A percentile compares a stretch with the other conserved stretches of the same genome.
phyloP scores from a whole-genome alignment of 2,888 invertebrate species.

The Halocaridina rubra region DNA sequence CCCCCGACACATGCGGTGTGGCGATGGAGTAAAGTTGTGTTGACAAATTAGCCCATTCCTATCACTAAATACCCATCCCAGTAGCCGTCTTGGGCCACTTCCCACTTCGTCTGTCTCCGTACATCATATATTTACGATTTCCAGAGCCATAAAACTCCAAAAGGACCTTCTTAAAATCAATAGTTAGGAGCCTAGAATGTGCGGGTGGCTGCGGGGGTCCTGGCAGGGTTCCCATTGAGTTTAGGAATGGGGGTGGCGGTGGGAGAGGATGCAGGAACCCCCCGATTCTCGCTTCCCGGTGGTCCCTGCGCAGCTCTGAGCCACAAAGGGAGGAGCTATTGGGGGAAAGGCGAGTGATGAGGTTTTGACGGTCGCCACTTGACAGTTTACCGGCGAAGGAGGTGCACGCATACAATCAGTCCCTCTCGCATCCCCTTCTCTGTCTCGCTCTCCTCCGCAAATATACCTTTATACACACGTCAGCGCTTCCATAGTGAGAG shows the following conservation, averaged over 20 bases:
- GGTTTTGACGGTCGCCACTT: conserved; percentile 56
- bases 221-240: no score
- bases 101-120: background rate
- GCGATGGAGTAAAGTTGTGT: no score
- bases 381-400: conserved; percentile 53
- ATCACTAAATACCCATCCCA: no score
- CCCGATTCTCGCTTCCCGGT: conserved; percentile 52
- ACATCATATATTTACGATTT: conserved; percentile 55
- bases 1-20: no score
- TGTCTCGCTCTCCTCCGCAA: conserved; percentile 4
- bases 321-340: conserved; percentile 58
- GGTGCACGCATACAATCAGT: conserved; percentile 33
- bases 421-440: conserved; percentile 20
- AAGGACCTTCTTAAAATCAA: conserved; percentile 59
- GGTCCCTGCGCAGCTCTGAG: conserved; percentile 54
- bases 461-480: background rate
- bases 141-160: conserved; percentile 52
- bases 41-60: no score
- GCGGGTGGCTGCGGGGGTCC: conserved; percentile 48
- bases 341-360: conserved; percentile 47
- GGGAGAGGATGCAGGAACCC: no score
- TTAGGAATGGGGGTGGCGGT: no score
- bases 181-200: conserved; percentile 41
- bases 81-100: background rate
- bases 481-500: background rate